Percentiles rank a stretch among this genome's conserved stretches.
Evolutionary conservation across 2,113 vertebrate genomes (phyloP).

Genomic region (Hippocampus comes): DNA sequence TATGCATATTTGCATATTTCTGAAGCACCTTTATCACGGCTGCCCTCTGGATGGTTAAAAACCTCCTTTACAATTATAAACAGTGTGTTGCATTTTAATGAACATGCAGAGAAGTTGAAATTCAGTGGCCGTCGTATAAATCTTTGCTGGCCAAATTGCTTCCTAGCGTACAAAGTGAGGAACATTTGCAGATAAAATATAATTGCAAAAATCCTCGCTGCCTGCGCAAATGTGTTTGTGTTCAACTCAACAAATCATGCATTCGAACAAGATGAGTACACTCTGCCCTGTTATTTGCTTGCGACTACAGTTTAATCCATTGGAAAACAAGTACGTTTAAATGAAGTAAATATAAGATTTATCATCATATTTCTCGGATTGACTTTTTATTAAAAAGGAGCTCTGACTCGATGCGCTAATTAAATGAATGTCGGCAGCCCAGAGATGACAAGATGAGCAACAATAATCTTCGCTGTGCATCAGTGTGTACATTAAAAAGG

Average conservation of each 20-base stretch:
- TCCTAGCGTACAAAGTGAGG: conserved; percentile 45
- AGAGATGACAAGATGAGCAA: conserved; percentile 59
- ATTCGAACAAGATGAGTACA: conserved; percentile 48
- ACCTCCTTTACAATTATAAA: conserved; percentile 43
- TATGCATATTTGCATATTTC: conserved; percentile 47
- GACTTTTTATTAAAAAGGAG: conserved; percentile 42
- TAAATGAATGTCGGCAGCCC: conserved; percentile 37
- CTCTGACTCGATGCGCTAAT: conserved; percentile 41
- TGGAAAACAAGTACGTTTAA: conserved; percentile 36
- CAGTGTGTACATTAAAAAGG: conserved; percentile 57
- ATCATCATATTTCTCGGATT: conserved; percentile 32
- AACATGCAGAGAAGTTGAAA: conserved; percentile 53
- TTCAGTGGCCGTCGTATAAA: conserved; percentile 53
- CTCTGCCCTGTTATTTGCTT: conserved; percentile 41
- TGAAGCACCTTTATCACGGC: conserved; percentile 45
- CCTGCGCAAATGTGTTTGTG: conserved; percentile 44
- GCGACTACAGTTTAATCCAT: conserved; percentile 27
- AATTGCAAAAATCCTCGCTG: conserved; percentile 60
- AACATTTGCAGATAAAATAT: conserved; percentile 61
- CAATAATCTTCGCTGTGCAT: conserved; percentile 58
- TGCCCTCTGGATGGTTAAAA: conserved; percentile 33
- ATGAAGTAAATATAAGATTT: conserved; percentile 8
- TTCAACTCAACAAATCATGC: conserved; percentile 46
- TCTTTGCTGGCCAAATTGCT: conserved; percentile 54
- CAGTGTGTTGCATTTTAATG: conserved; percentile 41